Base-by-base conservation (phyloP, 1,140 invertebrate species). In the Drosophila ogumai region DNA sequence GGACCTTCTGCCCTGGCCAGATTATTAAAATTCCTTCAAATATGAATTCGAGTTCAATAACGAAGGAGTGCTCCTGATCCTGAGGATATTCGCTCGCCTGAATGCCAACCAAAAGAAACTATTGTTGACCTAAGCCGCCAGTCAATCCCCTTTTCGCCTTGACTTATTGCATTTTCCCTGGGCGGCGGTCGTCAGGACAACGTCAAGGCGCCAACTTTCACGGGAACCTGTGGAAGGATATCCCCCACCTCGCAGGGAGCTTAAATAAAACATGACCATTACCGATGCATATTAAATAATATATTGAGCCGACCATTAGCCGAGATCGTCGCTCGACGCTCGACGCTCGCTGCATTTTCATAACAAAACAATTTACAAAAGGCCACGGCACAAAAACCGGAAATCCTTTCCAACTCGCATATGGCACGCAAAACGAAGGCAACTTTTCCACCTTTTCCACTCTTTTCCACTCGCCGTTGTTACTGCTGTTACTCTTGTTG, bases 381-480 rank as follows among this genome's bases (percentile, higher is more conserved):
- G 81, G 78, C 79, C 75, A 68, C 54, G 50, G 46, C 58, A 38
- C 81, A 90, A 72, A 54, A 85, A 85, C 86, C 85, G 85, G 85
- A 90, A 90, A 90, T 90, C 85, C 85, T 90, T 90, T 90, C 75
- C 66, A 90, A 79, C 85, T 84, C 85, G 85, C 85, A 90, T 88
- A 88, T 90, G 86, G 85, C 85, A 90, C 85, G 85, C 85, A 90
- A 90, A 90, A 84, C 77, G 69, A 75, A 90, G 73, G 73, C 68
- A 64, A 31, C 54, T 55, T 72, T 79, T 73, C 63, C 72, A 64
- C 46, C 44, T 3, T 47, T 47, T 47, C 19, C 44, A 15, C 44
- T 8, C 13, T 15, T 47, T 47, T 47, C 22, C 47, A 50, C 28
- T 57, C 31, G 22, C 34, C 32, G 25, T 5, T 43, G 52, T 66